Conservation (phyloP, 23 tunicate species). For the Diplosoma virens region DNA sequence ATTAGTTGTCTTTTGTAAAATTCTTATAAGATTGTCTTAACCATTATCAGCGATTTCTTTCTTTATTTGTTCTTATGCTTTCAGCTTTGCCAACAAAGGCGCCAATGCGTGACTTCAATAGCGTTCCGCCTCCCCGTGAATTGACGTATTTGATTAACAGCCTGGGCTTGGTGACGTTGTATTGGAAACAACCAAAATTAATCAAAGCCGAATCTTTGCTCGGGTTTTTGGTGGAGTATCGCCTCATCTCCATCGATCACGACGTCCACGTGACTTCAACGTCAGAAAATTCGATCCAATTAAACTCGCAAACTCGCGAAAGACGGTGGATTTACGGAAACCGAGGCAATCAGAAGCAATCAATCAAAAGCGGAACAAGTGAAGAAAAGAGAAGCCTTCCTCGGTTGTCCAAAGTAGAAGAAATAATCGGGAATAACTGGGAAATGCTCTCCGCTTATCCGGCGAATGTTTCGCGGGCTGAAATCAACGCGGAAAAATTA, state of each 20-base stretch:
- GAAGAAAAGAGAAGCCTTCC: background rate
- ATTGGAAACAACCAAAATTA: conserved; percentile 52
- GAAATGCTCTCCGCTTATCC: conserved; percentile 34
- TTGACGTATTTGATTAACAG: conserved; percentile 21
- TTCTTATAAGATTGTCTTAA: too few relatives aligned
- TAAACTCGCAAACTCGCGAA: background rate
- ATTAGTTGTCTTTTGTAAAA: too few relatives aligned
- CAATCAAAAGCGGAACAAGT: background rate
- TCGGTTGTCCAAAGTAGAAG: background rate
- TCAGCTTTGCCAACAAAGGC: conserved; percentile 35
- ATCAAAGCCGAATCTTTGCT: conserved; percentile 20
- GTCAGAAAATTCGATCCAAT: background rate
- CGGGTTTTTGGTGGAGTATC: conserved; percentile 62
- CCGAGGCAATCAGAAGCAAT: too few relatives aligned
- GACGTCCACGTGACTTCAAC: too few relatives aligned
- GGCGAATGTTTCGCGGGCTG: conserved; percentile 37
- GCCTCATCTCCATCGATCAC: background rate
- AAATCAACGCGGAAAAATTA: conserved; percentile 23
- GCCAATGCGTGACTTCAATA: background rate
- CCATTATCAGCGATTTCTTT: too few relatives aligned
- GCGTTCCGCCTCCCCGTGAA: conserved; percentile 48
- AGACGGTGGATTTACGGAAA: background rate
- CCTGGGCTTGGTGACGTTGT: conserved; percentile 36
- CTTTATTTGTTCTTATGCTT: background rate
- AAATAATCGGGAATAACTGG: conserved; percentile 14